Base-by-base conservation (phyloP, 2,888 invertebrate species). In the Caenorhabditis macrosperma region DNA sequence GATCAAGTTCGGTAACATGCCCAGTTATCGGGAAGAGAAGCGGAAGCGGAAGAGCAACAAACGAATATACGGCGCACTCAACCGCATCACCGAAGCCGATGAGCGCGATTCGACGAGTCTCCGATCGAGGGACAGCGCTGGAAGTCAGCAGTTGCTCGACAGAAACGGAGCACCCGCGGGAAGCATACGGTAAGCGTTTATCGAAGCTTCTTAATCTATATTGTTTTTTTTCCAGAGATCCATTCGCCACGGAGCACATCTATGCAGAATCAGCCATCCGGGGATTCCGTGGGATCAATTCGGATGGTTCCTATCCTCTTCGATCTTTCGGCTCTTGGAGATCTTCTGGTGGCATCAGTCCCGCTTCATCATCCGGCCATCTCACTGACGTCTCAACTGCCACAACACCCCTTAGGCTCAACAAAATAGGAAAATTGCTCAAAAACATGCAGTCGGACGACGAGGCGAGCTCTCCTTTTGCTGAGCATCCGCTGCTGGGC, bases 1-100 rank as follows among this genome's bases (percentile, higher is more conserved):
- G 30, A 92, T 92, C 82, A 91, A 91, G 60, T 92, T 92, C 85
- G 92, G 92, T 12, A 89, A 87, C 63, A 90, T 91, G 89, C 92
- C 92, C 1, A 90, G 91, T 22, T 92, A 91, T 85, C 88, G 91
- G 91, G 88, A 89, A 33, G 90, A 90, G 71, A 89, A 90, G 72
- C 52, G 86, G 44, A 88, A 87, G 61, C 69, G 85, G 54, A 88
- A 87, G 75, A 89, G 86, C 76, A 89, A 86, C 50, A 87, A 88
- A 76, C 77, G 85, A 12, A 85, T 90, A 33, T 89, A 89, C 71
- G 88, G 87, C 52, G 88, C 88, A 10, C 61, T 90, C 50, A 89
- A 90, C 66, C 59, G 89, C 44, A 90, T 90, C 17, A 88, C 87
- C 24, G 90, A 90, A 60, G 90, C 86, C 20, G 88, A 88, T 55